Evolutionary conservation across 2,113 vertebrate genomes (phyloP).

Genomic region (Piprites chloris): DNA sequence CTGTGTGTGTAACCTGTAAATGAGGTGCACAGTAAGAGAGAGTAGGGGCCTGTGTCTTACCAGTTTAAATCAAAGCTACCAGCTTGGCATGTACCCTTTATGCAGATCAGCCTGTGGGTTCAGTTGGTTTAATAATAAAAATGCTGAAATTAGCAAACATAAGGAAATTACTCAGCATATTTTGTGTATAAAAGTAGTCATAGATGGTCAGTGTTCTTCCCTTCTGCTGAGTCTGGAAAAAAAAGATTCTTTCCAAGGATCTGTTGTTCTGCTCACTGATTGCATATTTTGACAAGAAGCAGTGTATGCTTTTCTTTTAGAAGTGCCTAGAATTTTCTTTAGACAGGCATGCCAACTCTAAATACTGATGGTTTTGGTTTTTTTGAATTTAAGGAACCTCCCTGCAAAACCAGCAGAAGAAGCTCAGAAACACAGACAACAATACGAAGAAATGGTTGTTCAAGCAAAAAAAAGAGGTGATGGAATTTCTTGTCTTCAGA

Average conservation of each 20-base stretch:
- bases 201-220: constrained; percentile 24
- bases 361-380: neutral
- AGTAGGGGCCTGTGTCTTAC: neutral
- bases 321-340: constrained; percentile 3
- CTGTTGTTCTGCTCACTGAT: neutral
- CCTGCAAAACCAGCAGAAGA: constrained; percentile 96
- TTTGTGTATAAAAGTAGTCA: neutral
- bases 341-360: neutral
- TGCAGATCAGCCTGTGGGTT: neutral
- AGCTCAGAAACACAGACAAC: constrained; percentile 90
- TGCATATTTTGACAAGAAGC: constrained; percentile 9
- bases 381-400: constrained; percentile 80
- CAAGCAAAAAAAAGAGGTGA: constrained; percentile 93
- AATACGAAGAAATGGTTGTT: constrained; percentile 96
- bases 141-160: constrained; percentile 32
- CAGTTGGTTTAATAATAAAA: constrained; percentile 33
- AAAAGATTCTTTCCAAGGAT: constrained; percentile 8
- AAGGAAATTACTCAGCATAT: constrained; percentile 56
- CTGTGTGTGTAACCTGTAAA: neutral
- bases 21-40: neutral
- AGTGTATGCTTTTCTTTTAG: neutral
- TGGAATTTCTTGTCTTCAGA: neutral
- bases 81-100: neutral
- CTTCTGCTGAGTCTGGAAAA: constrained; percentile 32
- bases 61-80: neutral